Base-by-base conservation (phyloP, 64 coral and sea anemone genomes). In the Pocillopora verrucosa region DNA sequence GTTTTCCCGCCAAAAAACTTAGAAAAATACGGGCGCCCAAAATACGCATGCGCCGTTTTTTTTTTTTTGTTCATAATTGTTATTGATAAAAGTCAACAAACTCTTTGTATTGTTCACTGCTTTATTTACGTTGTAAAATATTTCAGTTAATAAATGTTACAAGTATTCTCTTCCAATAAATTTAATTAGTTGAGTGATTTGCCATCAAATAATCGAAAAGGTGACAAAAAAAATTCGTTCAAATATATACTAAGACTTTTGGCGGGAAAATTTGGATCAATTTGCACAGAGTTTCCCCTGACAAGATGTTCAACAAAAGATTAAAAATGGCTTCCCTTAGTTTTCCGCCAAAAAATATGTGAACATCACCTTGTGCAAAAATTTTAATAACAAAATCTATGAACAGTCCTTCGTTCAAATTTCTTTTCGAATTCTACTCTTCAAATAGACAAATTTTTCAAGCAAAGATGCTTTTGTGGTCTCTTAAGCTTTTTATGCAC, bases 211-310 rank as follows among this genome's bases (percentile, higher is more conserved):
- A 22, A 30, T 70, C 12, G 24, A 68, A 68, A 24, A 4, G 65
- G 65, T 68, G 65, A 4, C 16, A 68, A 3, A 9, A 20, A 70
- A 70, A 70, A 30, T 11, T 24, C 41, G 41, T 11, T 24, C 67
- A 20, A 25, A 5, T 70, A 70, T 70, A 70, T 70, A 70, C 67
- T 70, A 70, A 70, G 67, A 24, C 67, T 70, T 70, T 70, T 70
- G 67, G n/a, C 67, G 67, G 67, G 67, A 24, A 70, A 70, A 70
- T 70, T 30, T 70, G 67, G 67, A 70, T 25, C 9, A 24, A 70
- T 70, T 70, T 70, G n/a, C n/a, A 70, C 67, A 70, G n/a, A 19
- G 67, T 30, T 70, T 70, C 67, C 67, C 67, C 67, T 70, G n/a
- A 30, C 67, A 70, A 24, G 19, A 24, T n/a, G 30, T 70, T 30